Conservation (phyloP, 2,888 invertebrate species). For the Ligdia adustata region DNA sequence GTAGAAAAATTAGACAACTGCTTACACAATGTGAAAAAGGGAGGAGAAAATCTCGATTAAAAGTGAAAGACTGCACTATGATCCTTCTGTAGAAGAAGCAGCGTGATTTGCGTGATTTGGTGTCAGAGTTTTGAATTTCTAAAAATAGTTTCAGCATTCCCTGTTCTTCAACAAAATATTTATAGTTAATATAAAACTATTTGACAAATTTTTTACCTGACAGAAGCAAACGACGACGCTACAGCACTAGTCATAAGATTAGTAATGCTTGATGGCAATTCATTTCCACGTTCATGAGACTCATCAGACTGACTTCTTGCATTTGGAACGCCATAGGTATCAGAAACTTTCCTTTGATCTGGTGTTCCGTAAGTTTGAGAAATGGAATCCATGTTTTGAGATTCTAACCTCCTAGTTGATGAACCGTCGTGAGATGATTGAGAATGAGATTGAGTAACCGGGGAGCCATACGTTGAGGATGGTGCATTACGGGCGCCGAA, state of each 20-base stretch:
- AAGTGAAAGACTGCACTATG: neutral
- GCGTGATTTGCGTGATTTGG: too few species aligned
- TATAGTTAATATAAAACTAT: neutral
- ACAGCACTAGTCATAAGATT: constrained; percentile 61
- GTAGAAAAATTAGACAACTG: neutral
- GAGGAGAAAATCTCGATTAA: neutral
- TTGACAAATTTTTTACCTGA: constrained; percentile 43
- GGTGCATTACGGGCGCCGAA: constrained; percentile 11
- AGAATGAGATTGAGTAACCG: constrained; percentile 13
- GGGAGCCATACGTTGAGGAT: constrained; percentile 12
- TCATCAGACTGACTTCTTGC: constrained; percentile 55
- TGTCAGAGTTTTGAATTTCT: too few species aligned
- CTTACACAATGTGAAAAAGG: neutral
- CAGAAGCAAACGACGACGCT: constrained; percentile 58
- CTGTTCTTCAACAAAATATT: neutral
- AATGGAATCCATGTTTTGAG: constrained; percentile 48
- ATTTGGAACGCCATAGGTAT: constrained; percentile 70
- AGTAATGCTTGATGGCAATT: constrained; percentile 58
- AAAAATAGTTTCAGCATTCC: neutral
- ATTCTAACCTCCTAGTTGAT: constrained; percentile 43
- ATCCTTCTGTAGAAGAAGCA: neutral
- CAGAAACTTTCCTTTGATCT: constrained; percentile 50
- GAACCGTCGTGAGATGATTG: constrained; percentile 14
- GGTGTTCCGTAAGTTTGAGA: constrained; percentile 49
- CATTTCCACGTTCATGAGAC: too few species aligned